Evolutionary conservation across 2,888 invertebrate species (phyloP).

Genomic region (Cephus nigrinus): DNA sequence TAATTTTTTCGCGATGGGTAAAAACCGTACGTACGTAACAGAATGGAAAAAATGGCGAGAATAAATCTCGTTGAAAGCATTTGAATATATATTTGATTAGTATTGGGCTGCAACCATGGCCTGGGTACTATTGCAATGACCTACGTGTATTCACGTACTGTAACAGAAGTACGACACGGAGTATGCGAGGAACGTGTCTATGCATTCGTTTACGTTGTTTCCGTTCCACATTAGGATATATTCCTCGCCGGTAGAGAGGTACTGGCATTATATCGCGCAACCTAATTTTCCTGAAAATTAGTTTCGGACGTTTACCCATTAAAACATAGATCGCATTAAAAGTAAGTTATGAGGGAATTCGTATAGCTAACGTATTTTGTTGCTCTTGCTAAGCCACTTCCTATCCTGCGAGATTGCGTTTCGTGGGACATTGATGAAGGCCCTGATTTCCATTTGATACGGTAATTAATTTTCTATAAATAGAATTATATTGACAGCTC

Average conservation of each 20-base stretch:
- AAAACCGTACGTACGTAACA: not conserved
- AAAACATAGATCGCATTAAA: conserved; percentile 16
- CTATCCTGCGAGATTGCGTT: not conserved
- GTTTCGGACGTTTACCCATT: conserved; percentile 31
- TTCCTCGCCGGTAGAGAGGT: not conserved
- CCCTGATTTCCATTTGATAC: not conserved
- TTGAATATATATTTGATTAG: not conserved
- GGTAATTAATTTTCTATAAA: not conserved
- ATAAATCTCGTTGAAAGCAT: not conserved
- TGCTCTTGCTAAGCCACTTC: not conserved
- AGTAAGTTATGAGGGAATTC: conserved; percentile 5
- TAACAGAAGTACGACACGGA: not conserved
- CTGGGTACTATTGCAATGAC: not conserved
- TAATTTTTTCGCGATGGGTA: not conserved
- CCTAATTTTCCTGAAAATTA: conserved; percentile 38
- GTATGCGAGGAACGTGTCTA: conserved; percentile 21
- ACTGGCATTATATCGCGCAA: not conserved
- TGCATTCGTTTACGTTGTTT: conserved; percentile 21
- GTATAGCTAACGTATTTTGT: conserved; percentile 19
- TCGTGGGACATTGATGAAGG: not conserved
- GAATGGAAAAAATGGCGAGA: not conserved
- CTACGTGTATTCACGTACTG: not conserved
- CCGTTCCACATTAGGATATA: conserved; percentile 17
- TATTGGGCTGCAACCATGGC: not conserved
- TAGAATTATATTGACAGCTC: not conserved